Conservation (phyloP, 2,888 invertebrate genomes). For the Lasioglossum calceatum region DNA sequence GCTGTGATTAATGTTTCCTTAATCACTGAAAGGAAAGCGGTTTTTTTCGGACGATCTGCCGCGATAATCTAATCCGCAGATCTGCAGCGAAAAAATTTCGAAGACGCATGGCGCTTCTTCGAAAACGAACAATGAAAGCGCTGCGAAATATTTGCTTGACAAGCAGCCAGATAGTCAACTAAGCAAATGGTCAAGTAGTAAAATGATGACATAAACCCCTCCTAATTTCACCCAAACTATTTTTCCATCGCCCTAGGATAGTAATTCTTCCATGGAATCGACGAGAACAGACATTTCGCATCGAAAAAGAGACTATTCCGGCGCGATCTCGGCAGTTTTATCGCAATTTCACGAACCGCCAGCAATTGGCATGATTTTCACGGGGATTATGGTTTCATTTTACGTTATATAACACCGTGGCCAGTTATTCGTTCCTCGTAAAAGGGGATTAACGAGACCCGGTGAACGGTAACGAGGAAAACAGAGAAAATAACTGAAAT, state of each 20-base stretch:
- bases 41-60: background rate
- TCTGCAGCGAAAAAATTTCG: background rate
- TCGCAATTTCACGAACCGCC: background rate
- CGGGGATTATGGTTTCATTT: slow-evolving; percentile 17
- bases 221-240: background rate
- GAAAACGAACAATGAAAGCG: background rate
- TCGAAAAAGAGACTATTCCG: background rate
- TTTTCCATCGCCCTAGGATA: background rate
- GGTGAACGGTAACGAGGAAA: background rate
- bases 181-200: background rate
- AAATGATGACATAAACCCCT: background rate
- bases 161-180: background rate
- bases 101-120: background rate
- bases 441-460: background rate
- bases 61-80: background rate
- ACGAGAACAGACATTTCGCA: background rate
- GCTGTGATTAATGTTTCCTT: slow-evolving; percentile 16
- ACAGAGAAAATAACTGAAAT: background rate
- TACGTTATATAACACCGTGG: slow-evolving; percentile 5
- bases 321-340: background rate
- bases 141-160: background rate
- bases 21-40: background rate
- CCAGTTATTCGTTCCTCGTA: background rate
- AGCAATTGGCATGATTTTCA: slow-evolving; percentile 17
- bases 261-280: background rate